Evolutionary conservation across 2,888 invertebrate species (phyloP).

Genomic region (Pandemis cinnamomeana): DNA sequence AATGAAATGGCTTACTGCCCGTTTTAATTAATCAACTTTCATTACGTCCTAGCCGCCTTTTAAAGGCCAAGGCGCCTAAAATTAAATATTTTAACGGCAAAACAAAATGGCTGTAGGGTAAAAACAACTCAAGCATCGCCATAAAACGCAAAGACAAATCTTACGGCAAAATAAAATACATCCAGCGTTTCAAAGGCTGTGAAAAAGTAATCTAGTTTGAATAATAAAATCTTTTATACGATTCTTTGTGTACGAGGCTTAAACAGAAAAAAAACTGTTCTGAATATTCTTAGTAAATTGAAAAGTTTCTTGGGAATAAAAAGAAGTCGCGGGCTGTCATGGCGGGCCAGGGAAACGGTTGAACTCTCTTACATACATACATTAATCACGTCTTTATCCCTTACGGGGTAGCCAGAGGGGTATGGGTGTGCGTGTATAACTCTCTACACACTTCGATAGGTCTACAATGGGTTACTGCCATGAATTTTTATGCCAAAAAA

Average conservation of each 20-base stretch:
- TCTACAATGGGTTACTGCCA: too few species aligned
- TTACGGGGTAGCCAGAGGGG: too few species aligned
- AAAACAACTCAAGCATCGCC: constrained; percentile 20
- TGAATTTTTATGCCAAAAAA: too few species aligned
- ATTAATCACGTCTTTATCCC: too few species aligned
- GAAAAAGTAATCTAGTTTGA: constrained; percentile 38
- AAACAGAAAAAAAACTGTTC: constrained; percentile 36
- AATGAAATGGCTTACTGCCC: constrained; percentile 34
- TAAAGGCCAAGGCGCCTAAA: constrained; percentile 22
- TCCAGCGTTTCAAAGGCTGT: constrained; percentile 21
- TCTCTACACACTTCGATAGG: too few species aligned
- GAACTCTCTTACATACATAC: too few species aligned
- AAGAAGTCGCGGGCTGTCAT: constrained; percentile 25
- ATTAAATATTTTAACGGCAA: constrained; percentile 35
- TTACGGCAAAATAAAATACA: constrained; percentile 22
- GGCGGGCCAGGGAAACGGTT: constrained; percentile 14
- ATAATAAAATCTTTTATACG: constrained; percentile 39
- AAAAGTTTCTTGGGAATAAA: constrained; percentile 40
- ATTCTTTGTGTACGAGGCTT: constrained; percentile 37
- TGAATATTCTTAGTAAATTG: constrained; percentile 36
- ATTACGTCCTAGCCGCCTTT: constrained; percentile 23
- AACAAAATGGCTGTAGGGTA: constrained; percentile 17
- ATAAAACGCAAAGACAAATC: constrained; percentile 32
- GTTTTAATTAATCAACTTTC: constrained; percentile 39
- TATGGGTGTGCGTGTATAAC: too few species aligned